phyloP scores from a whole-genome alignment of 2,888 invertebrate genomes.

The Thecocarcelia acutangulata region DNA sequence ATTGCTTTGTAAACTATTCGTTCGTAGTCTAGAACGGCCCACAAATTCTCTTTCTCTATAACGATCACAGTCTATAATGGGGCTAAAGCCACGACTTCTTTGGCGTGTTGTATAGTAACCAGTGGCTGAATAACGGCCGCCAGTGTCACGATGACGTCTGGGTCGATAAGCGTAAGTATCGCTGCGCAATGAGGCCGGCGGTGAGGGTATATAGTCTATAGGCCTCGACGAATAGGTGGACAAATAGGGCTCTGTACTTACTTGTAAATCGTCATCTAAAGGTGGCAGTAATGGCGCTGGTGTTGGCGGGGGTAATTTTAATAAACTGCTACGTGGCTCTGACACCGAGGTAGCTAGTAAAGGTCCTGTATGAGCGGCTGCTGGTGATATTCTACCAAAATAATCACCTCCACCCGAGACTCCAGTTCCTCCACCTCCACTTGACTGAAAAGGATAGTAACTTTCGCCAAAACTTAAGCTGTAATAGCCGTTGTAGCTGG shows the following conservation, averaged over 20 bases:
- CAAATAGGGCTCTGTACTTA: conserved; percentile 65
- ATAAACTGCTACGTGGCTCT: conserved; percentile 61
- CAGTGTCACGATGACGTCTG: conserved; percentile 44
- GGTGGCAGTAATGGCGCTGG: conserved; percentile 73
- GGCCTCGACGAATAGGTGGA: conserved; percentile 66
- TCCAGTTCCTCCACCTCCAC: conserved; percentile 71
- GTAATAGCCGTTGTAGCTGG: conserved; percentile 70
- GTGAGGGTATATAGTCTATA: conserved; percentile 66
- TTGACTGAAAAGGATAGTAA: conserved; percentile 60
- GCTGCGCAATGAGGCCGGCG: conserved; percentile 64
- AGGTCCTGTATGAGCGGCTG: conserved; percentile 73
- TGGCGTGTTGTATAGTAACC: conserved; percentile 63
- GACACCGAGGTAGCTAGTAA: conserved; percentile 75
- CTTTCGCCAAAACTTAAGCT: conserved; percentile 64
- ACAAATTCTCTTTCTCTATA: conserved; percentile 64
- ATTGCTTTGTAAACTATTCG: conserved; percentile 63
- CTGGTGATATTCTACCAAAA: conserved; percentile 73
- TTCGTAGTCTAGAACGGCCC: conserved; percentile 57
- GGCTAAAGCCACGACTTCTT: conserved; percentile 59
- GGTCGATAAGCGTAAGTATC: conserved; percentile 66
- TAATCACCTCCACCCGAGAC: conserved; percentile 73
- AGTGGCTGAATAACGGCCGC: conserved; percentile 64
- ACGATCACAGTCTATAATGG: conserved; percentile 65
- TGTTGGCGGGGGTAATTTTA: conserved; percentile 70
- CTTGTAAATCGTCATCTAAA: conserved; percentile 71